Base-by-base conservation (phyloP, 2,888 invertebrate genomes). In the Meliscaeva auricollis region DNA sequence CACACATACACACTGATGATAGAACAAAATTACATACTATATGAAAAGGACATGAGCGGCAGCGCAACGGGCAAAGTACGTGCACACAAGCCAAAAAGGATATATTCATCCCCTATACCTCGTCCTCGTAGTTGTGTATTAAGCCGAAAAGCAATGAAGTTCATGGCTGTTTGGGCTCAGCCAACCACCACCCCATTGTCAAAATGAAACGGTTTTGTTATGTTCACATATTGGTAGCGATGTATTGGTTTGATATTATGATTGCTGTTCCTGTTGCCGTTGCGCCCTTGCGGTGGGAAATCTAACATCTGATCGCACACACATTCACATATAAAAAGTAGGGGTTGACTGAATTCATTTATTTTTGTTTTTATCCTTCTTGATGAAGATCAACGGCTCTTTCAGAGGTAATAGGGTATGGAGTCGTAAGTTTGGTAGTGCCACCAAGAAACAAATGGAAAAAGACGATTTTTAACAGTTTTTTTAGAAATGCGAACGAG, bases 241-340 rank as follows among this genome's bases (percentile, higher is more conserved):
- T 79, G 72, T 64, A 66, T 87, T 88, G 74, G 80, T 73, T 17
- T 66, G 66, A 68, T 70, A n/a, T n/a, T n/a, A 46, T 64, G 68
- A 44, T 17, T 62, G 32, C 66, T 72, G 20, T 58, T 60, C 41
- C 38, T 64, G 46, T 75, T 75, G 54, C 66, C 81, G 75, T 87
- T 76, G 74, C 54, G 74, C 76, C 77, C 58, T 76, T 83, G 87
- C 79, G 81, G 89, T 90, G 91, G 91, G 91, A 91, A 91, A 91
- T 91, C 91, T 91, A 91, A 91, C 91, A 91, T 91, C 90, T 91
- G 91, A 91, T 91, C 90, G 87, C 81, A 73, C 82, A 88, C 77
- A 74, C 76, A 82, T 75, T 77, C 75, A 64, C 26, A 70, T 44
- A 38, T 9, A 13, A 32, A 60, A 76, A 73, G 50, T 73, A 60